phyloP scores from a whole-genome alignment of 2,113 vertebrate genomes.

The Pluvialis apricaria region DNA sequence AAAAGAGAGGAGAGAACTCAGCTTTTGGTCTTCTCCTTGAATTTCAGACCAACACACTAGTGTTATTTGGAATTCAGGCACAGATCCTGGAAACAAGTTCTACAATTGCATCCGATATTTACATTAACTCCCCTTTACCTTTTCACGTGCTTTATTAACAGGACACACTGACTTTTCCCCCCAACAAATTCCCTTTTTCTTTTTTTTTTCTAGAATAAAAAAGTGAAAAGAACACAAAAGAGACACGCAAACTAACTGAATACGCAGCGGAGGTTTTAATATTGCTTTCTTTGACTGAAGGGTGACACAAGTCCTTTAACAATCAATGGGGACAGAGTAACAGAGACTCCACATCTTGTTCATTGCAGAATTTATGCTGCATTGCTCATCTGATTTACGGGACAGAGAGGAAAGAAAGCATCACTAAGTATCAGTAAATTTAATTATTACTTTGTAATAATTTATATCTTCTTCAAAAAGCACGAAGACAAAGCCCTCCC shows the following conservation, averaged over 20 bases:
- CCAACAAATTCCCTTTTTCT: neutral
- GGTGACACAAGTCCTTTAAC: neutral
- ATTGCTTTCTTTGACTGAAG: neutral
- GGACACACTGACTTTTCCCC: neutral
- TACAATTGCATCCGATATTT: neutral
- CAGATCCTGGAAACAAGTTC: neutral
- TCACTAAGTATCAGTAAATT: neutral
- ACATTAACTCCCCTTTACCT: neutral
- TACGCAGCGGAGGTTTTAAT: rapidly evolving
- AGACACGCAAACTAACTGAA: neutral
- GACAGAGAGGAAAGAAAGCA: neutral
- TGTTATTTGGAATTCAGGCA: neutral
- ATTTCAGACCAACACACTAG: neutral
- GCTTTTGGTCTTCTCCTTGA: neutral
- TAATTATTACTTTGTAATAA: neutral
- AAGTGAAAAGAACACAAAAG: neutral
- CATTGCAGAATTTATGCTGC: neutral
- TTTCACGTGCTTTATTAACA: neutral
- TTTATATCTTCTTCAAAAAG: neutral
- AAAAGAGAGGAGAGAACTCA: constrained; percentile 1
- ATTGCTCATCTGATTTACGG: neutral
- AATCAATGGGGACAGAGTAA: no score
- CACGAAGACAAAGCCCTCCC: neutral
- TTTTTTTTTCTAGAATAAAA: neutral
- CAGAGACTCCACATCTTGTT: neutral